Evolutionary conservation across 2,888 invertebrate genomes (phyloP).

Genomic region (Eulithis prunata): DNA sequence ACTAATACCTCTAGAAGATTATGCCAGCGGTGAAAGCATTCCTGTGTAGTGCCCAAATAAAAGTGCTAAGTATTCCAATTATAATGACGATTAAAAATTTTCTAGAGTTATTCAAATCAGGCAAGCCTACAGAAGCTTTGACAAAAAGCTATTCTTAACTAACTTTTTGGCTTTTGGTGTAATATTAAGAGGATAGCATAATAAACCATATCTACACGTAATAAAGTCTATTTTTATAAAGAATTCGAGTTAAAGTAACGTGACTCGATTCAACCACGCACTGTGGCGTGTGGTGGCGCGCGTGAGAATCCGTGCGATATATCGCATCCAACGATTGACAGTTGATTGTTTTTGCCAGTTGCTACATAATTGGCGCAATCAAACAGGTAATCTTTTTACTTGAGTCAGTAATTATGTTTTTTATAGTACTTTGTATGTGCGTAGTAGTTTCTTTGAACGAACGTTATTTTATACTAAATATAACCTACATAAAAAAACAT

Average conservation of each 20-base stretch:
- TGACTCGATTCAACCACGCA: constrained; percentile 25
- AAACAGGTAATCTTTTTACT: constrained; percentile 33
- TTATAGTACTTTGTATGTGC: background rate
- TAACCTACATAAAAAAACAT: too few relatives aligned
- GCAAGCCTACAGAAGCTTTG: too few relatives aligned
- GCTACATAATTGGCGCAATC: constrained; percentile 44
- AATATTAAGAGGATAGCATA: too few relatives aligned
- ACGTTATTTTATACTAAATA: background rate
- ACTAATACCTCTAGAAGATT: too few relatives aligned
- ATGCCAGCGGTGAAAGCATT: too few relatives aligned
- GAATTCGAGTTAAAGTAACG: constrained; percentile 2
- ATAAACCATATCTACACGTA: background rate
- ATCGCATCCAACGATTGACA: constrained; percentile 55
- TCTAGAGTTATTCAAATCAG: too few relatives aligned
- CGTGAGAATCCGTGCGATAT: constrained; percentile 73
- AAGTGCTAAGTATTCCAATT: too few relatives aligned
- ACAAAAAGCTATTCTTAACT: too few relatives aligned
- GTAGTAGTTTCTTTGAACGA: background rate
- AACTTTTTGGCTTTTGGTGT: too few relatives aligned
- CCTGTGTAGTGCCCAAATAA: too few relatives aligned
- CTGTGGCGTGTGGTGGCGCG: constrained; percentile 58
- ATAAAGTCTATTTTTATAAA: constrained; percentile 3
- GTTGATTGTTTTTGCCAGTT: constrained; percentile 51
- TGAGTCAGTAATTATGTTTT: constrained; percentile 4
- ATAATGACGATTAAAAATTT: too few relatives aligned